phyloP scores from a whole-genome alignment of 2,797 vertebrate species.

The Tangara arthus region DNA sequence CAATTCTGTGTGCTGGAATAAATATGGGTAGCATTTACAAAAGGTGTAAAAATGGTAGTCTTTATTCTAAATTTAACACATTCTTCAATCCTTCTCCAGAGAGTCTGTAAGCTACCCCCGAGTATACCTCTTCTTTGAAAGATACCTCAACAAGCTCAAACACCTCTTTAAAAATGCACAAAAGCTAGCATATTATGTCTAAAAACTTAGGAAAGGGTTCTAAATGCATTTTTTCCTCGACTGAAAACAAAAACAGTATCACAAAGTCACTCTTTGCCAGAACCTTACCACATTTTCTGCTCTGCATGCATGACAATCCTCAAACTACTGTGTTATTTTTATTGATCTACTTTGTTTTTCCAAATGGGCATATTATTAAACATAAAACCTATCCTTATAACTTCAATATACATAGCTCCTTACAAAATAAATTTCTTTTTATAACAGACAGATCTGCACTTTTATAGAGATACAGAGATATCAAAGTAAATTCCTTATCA shows the following conservation, averaged over 20 bases:
- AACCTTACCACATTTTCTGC: constrained; percentile 8
- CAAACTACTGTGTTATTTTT: background rate
- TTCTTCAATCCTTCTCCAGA: background rate
- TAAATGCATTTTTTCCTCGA: background rate
- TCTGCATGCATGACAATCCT: background rate
- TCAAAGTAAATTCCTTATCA: background rate
- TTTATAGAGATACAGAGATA: background rate
- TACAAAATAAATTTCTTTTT: background rate
- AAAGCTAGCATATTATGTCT: background rate
- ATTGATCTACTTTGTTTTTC: background rate
- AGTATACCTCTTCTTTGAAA: background rate
- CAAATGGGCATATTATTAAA: background rate
- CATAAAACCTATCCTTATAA: background rate
- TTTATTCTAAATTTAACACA: background rate
- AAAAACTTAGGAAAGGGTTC: background rate
- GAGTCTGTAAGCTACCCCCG: background rate
- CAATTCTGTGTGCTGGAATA: background rate
- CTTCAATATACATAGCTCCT: background rate
- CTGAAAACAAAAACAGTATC: background rate
- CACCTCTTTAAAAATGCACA: background rate
- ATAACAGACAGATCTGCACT: background rate
- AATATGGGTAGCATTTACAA: background rate
- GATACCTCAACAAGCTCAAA: background rate
- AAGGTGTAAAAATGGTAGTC: background rate
- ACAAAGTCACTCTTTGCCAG: background rate